Percentiles rank a stretch among this genome's conserved stretches.
Conservation (phyloP, 2,797 vertebrate genomes). For the Muraenolepis orangiensis region DNA sequence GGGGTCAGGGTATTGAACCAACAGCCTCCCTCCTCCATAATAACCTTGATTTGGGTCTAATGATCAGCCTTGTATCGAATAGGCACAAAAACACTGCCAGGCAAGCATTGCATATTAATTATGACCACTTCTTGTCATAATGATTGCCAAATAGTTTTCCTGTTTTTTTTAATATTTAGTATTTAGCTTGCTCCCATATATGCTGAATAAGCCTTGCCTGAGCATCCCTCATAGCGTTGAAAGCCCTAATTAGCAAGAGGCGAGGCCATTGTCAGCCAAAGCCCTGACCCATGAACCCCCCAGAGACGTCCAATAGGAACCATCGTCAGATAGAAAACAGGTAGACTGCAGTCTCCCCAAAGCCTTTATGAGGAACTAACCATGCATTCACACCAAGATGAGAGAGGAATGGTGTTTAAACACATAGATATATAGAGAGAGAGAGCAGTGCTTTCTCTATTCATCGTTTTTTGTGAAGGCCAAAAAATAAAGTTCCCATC, state of each 20-base stretch:
- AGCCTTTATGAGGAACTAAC: not conserved
- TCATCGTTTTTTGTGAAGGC: not conserved
- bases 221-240: not conserved
- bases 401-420: not conserved
- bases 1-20: no score
- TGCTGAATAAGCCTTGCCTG: not conserved
- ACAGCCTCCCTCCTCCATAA: no score
- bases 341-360: not conserved
- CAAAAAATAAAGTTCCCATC: not conserved
- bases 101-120: conserved; percentile 2
- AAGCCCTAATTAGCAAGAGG: not conserved
- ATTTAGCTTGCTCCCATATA: not conserved
- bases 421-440: no score
- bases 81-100: not conserved
- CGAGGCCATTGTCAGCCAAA: not conserved
- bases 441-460: no score
- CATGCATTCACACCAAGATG: not conserved
- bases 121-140: not conserved
- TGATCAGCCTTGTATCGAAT: not conserved
- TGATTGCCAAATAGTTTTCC: not conserved
- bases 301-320: not conserved
- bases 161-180: not conserved
- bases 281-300: no score
- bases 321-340: not conserved
- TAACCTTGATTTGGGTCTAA: conserved; percentile 43